A percentile compares a stretch with the other conserved stretches of the same genome.
Conservation (phyloP, 2,888 invertebrate genomes). For the Hemithea aestivaria region DNA sequence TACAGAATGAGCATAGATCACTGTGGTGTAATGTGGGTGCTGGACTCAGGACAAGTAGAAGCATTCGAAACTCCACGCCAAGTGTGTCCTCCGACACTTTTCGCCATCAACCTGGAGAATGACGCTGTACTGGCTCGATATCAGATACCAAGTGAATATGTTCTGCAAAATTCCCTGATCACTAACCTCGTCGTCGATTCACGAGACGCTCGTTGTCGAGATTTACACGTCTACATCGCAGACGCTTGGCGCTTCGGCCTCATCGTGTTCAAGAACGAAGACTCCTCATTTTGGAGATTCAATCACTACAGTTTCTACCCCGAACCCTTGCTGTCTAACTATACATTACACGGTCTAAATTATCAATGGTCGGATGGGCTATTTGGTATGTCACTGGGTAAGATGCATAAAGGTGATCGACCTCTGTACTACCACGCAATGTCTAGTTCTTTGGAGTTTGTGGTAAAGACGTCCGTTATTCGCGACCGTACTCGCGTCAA, state of each 20-base stretch:
- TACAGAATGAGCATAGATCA: conserved; percentile 88
- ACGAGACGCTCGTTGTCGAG: conserved; percentile 79
- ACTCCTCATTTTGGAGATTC: conserved; percentile 81
- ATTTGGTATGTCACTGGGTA: conserved; percentile 86
- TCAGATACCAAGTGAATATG: conserved; percentile 82
- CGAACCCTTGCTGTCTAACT: conserved; percentile 85
- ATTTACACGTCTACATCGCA: conserved; percentile 83
- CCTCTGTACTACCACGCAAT: conserved; percentile 89
- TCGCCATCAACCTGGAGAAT: conserved; percentile 84
- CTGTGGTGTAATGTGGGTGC: conserved; percentile 88
- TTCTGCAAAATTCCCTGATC: conserved; percentile 83
- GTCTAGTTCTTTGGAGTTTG: conserved; percentile 89
- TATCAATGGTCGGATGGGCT: conserved; percentile 91
- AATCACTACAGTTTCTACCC: conserved; percentile 85
- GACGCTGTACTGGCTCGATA: conserved; percentile 82
- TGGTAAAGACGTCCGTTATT: conserved; percentile 84
- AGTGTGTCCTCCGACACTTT: conserved; percentile 85
- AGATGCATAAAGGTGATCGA: conserved; percentile 77
- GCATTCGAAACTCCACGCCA: conserved; percentile 82
- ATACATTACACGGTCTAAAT: conserved; percentile 85
- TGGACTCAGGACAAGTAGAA: conserved; percentile 89
- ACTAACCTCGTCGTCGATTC: conserved; percentile 84
- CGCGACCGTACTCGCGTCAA: conserved; percentile 77
- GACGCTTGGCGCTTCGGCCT: conserved; percentile 84
- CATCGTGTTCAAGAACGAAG: conserved; percentile 80